Base-by-base conservation (phyloP, 2,113 vertebrate genomes). In the Urocitellus parryii region DNA sequence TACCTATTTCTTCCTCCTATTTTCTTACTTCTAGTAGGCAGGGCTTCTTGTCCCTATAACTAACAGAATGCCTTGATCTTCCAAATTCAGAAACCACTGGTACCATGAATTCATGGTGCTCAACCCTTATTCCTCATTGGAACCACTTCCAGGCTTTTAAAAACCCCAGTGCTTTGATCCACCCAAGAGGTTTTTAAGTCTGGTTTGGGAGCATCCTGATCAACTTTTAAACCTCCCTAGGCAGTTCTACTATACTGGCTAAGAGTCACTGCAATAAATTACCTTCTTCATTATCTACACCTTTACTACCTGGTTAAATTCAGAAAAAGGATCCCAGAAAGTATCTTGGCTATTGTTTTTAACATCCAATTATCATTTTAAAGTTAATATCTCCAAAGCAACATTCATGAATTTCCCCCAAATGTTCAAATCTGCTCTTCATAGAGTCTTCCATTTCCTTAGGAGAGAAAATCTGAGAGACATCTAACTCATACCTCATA, bases 401-500 rank as follows among this genome's bases (percentile, higher is more conserved):
- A 63, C 10, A 72, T 10, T 93, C 27, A 45, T 39, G 22, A 67
- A 93, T 95, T 90, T 90, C 3, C 8, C 27, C 37, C 25, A 86
- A 67, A 76, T 61, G 22, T 7, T 0, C 39, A 61, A 58, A 76
- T 73, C 27, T 67, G 7, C 34, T 85, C 13, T n/a, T 67, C 45
- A 67, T 65, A 53, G 4, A 58, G 4, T 63, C 32, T 68, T 73
- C 4, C 18, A 72, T 34, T 95, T 90, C 17, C 22, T 87, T 37
- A 18, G 27, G n/a, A 11, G 13, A 37, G 32, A 63, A 24, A 72
- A 56, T 1, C 4, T 10, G n/a, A 17, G 63, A n/a, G 29, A 68
- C 17, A 68, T n/a, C 9, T 65, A 1, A 32, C n/a, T 63, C 17
- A 73, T 74, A 82, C 0, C 0, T 0, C 32, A 72, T 6, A 29